Evolutionary conservation across 2,888 invertebrate genomes (phyloP).

Genomic region (Timema cristinae): DNA sequence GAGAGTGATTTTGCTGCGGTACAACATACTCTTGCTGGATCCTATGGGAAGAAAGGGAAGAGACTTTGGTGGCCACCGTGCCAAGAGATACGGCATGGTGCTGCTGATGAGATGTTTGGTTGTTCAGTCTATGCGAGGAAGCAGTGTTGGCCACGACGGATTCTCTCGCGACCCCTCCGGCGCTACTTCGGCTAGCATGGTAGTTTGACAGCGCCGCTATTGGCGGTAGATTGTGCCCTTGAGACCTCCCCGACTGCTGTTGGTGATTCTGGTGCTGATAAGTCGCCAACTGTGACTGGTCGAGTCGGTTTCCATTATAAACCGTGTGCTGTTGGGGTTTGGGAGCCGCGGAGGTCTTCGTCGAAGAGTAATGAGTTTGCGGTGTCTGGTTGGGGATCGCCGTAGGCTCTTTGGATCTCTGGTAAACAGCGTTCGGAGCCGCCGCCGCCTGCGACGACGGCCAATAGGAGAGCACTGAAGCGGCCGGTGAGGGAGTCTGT

Average conservation of each 20-base stretch:
- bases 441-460: constrained; percentile 39
- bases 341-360: constrained; percentile 13
- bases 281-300: not conserved
- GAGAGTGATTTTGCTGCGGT: constrained; percentile 25
- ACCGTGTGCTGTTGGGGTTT: constrained; percentile 18
- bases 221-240: constrained; percentile 49
- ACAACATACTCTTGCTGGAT: constrained; percentile 38
- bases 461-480: constrained; percentile 32
- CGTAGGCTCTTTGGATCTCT: constrained; percentile 25
- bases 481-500: constrained; percentile 32
- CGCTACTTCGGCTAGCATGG: constrained; percentile 45
- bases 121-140: not conserved
- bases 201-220: constrained; percentile 51
- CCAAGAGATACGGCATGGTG: not conserved
- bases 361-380: constrained; percentile 13
- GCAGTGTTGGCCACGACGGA: not conserved
- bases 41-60: constrained; percentile 30
- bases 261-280: constrained; percentile 12
- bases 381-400: constrained; percentile 8
- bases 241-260: constrained; percentile 7
- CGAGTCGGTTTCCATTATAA: constrained; percentile 26
- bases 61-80: constrained; percentile 23
- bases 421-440: constrained; percentile 22
- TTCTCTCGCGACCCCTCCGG: not conserved
- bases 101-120: constrained; percentile 5